Evolutionary conservation across 2,797 vertebrate genomes (phyloP).

Genomic region (Gambelia wislizenii): DNA sequence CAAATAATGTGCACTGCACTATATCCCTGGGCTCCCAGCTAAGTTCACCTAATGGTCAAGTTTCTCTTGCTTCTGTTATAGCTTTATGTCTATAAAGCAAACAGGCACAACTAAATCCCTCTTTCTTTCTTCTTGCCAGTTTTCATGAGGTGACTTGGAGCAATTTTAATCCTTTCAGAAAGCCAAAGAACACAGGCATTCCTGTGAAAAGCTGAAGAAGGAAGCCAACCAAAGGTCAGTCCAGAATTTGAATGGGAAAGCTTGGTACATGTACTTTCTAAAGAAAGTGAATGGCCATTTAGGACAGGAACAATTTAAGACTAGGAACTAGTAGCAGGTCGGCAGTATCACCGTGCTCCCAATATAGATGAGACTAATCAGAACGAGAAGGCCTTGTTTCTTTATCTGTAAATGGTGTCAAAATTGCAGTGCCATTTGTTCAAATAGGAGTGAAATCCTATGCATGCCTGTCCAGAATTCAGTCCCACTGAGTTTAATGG

Average conservation of each 20-base stretch:
- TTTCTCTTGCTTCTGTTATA: background rate
- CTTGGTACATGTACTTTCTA: conserved; percentile 23
- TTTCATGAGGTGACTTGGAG: background rate
- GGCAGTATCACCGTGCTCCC: background rate
- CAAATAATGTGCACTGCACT: background rate
- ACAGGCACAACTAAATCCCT: background rate
- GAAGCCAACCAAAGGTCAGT: background rate
- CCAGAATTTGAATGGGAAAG: background rate
- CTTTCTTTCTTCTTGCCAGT: background rate
- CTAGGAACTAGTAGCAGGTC: background rate
- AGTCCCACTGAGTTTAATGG: background rate
- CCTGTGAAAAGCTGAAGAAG: conserved; percentile 14
- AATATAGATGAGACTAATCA: background rate
- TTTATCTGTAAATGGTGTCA: background rate
- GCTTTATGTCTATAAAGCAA: conserved; percentile 20
- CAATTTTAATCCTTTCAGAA: conserved; percentile 6
- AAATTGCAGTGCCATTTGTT: background rate
- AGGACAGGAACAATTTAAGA: conserved; percentile 27
- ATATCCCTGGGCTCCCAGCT: background rate
- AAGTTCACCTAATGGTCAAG: background rate
- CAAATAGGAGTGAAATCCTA: background rate
- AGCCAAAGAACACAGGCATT: conserved; percentile 28
- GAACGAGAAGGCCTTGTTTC: background rate
- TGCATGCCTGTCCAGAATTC: background rate
- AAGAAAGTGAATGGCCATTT: background rate